Evolutionary conservation across 1,140 invertebrate genomes (phyloP), one percentile per base, ranked within the genome.

Genomic region (Psilanteris sp.): DNA sequence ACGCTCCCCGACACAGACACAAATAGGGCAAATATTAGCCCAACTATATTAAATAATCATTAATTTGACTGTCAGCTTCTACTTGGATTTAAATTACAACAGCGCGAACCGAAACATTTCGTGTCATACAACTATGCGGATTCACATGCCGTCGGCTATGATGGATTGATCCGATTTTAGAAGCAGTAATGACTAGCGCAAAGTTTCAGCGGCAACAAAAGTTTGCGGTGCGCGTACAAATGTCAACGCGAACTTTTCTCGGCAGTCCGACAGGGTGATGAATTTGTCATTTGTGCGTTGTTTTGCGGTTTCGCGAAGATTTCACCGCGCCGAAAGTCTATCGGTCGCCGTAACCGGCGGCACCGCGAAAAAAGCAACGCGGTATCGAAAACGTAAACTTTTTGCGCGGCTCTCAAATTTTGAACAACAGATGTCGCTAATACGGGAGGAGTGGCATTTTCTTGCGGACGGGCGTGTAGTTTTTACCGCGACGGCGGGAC

Each of bases 381-480:
- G 43, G 32, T 59, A 59, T 29, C 16, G 50, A 68, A 68, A 68
- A 68, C 37, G 14, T 14, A 24, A 1, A 0, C 20, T 67, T 67
- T 55, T 44, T 55, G 22, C 29, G 0, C 1, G n/a, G 31, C 13
- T 52, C 66, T 31, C 44, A 46, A 71, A 54, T 61, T 61, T 71
- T 11, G 20, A 55, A 55, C 67, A 48, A 71, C 67, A 71, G 67
- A 71, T 71, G 67, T 71, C 67, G 57, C 67, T 71, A 71, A 71
- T 71, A 71, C 62, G 55, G 67, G 13, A 55, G 46, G 15, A 32
- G 55, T 55, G 39, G 57, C 24, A 71, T 62, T 34, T 71, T 71
- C 67, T 71, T 71, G 67, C 36, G 14, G 7, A 7, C 20, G 3
- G 4, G 4, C n/a, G n/a, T n/a, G n/a, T 1, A 4, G 13, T 61